Base-by-base conservation (phyloP, 1,140 invertebrate genomes). In the Saxidomus purpurata region DNA sequence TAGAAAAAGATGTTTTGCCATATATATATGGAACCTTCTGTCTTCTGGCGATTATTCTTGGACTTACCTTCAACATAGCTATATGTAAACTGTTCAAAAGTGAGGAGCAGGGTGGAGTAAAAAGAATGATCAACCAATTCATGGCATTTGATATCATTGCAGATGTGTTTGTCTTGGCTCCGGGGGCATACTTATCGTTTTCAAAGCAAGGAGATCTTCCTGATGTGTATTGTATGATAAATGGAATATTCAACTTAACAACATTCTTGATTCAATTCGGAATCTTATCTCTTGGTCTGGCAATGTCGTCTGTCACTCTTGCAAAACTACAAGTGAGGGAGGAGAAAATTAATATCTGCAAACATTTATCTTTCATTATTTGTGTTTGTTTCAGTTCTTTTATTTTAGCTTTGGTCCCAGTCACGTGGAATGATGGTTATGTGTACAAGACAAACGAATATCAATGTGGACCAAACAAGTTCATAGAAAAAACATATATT, bases 231-330 rank as follows among this genome's bases (percentile, higher is more conserved):
- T 63, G 59, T 63, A 25, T 4, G 25, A 63, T 63, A 63, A 63
- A 63, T 63, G 59, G 59, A 63, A 28, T 63, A 9, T 63, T 63
- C 25, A 63, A 63, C 59, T 8, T 63, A 63, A 11, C 59, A 28
- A 63, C 59, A 28, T 28, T 28, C n/a, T 63, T 63, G 59, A 63
- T 63, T n/a, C 59, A 63, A 25, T 63, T 63, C 15, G 59, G 59
- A 63, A 1, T 63, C 6, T 28, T 63, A 11, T 55, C 52, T 11
- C n/a, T 15, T 3, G 52, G 8, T 22, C 52, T 55, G 3, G 52
- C 22, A 55, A 22, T 19, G 8, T 55, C 52, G n/a, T 63, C n/a
- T 63, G n/a, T 63, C 59, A 28, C n/a, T 28, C 59, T 63, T 28
- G n/a, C n/a, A 28, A 19, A 28, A 25, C n/a, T 9, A 8, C 19